phyloP scores from a whole-genome alignment of 2,113 vertebrate genomes.

The Poicephalus gulielmi region DNA sequence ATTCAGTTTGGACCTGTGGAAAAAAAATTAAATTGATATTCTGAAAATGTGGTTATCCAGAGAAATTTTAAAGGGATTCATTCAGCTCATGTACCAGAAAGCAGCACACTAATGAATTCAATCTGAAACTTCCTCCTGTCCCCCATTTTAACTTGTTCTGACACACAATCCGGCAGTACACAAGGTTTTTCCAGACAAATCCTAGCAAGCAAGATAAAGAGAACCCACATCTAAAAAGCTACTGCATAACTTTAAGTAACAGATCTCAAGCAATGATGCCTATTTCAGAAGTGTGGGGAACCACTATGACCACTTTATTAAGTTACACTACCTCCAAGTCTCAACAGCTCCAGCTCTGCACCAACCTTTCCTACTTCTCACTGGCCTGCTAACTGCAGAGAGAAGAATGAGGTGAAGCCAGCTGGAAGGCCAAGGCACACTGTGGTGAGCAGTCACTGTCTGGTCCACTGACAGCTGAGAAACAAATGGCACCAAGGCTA shows the following conservation, averaged over 20 bases:
- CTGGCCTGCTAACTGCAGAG: slow-evolving; percentile 2
- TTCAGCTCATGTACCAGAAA: not conserved
- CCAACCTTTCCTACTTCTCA: not conserved
- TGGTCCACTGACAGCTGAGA: not conserved
- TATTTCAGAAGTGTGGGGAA: not conserved
- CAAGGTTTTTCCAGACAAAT: not conserved
- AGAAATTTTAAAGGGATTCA: not conserved
- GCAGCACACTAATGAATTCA: not conserved
- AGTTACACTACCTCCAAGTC: not conserved
- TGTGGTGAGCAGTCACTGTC: not conserved
- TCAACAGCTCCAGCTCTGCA: not conserved
- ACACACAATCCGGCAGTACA: not conserved
- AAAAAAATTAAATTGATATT: not conserved
- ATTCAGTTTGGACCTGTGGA: slow-evolving; percentile 91
- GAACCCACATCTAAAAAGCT: not conserved
- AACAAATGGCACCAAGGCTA: not conserved
- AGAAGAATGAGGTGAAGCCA: slow-evolving; percentile 11
- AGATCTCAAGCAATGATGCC: not conserved
- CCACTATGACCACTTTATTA: not conserved
- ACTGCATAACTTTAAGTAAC: not conserved
- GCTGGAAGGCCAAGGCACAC: not conserved
- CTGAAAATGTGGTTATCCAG: not conserved
- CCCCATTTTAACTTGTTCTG: not conserved
- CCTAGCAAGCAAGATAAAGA: not conserved
- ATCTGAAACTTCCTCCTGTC: not conserved